These are phyloP conservation scores for Bursaphelenchus okinawaensis DNA, from an alignment of 2,888 invertebrate genomes.

Conservation along the genomic window DNA sequence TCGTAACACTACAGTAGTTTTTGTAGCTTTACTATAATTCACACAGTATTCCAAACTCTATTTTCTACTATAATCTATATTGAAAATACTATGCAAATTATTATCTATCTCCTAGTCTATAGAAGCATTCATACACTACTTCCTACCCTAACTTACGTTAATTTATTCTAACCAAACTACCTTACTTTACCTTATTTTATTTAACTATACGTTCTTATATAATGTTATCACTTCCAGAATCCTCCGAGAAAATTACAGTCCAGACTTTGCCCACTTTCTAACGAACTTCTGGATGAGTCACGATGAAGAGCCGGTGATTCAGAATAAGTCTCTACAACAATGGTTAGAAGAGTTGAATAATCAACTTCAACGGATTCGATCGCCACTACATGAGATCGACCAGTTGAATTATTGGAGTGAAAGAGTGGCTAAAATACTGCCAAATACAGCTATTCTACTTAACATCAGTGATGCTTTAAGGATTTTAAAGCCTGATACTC, in stretches of 20 bases:
- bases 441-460: background rate
- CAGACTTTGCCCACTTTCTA: conserved; percentile 9
- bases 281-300: background rate
- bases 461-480: background rate
- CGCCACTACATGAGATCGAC: background rate
- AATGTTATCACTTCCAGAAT: background rate
- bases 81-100: no score
- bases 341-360: background rate
- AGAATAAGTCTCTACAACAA: background rate
- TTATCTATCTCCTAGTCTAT: no score
- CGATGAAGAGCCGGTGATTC: background rate
- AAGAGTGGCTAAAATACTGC: background rate
- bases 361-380: background rate
- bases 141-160: no score
- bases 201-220: no score
- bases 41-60: no score
- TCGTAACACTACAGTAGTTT: no score
- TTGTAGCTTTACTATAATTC: no score
- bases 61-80: no score
- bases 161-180: no score
- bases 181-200: background rate
- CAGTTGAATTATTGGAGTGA: background rate
- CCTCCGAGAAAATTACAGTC: conserved; percentile 1
- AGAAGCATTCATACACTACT: no score
- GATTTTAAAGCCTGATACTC: background rate